These are phyloP conservation scores for Papilio demoleus DNA, from an alignment of 2,888 invertebrate species.

Conservation along the genomic window DNA sequence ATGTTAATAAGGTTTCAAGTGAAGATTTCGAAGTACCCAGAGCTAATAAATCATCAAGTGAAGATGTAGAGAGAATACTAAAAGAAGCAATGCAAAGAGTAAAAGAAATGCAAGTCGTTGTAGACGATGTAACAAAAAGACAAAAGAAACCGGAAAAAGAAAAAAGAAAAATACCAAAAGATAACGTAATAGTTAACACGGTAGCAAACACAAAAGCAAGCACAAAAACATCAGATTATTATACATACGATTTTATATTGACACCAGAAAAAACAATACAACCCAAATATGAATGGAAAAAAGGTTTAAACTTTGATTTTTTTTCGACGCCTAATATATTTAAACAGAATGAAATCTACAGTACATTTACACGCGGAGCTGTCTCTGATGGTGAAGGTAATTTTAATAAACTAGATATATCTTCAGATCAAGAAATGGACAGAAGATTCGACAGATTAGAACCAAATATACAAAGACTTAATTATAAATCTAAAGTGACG, in stretches of 20 bases:
- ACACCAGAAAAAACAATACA: slow-evolving; percentile 14
- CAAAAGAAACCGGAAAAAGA: background rate
- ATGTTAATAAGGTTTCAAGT: slow-evolving; percentile 20
- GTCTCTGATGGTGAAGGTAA: background rate
- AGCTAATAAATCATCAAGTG: background rate
- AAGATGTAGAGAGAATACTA: background rate
- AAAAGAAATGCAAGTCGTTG: background rate
- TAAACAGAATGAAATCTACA: background rate
- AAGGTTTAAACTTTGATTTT: slow-evolving; percentile 16
- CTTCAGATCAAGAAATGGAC: background rate
- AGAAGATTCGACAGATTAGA: background rate
- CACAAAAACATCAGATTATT: slow-evolving; percentile 6
- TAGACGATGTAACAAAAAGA: background rate
- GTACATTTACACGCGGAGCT: background rate
- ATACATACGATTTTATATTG: slow-evolving; percentile 10
- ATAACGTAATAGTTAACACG: background rate
- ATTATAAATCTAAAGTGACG: background rate
- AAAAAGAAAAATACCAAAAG: background rate
- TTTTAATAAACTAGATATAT: background rate
- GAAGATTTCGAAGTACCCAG: background rate
- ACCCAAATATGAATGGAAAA: slow-evolving; percentile 29
- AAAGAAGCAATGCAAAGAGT: background rate
- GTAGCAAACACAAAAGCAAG: slow-evolving; percentile 4
- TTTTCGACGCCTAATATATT: background rate
- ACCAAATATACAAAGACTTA: background rate